phyloP scores from a whole-genome alignment of 2,888 invertebrate genomes.

The Hypomecis atomaria region DNA sequence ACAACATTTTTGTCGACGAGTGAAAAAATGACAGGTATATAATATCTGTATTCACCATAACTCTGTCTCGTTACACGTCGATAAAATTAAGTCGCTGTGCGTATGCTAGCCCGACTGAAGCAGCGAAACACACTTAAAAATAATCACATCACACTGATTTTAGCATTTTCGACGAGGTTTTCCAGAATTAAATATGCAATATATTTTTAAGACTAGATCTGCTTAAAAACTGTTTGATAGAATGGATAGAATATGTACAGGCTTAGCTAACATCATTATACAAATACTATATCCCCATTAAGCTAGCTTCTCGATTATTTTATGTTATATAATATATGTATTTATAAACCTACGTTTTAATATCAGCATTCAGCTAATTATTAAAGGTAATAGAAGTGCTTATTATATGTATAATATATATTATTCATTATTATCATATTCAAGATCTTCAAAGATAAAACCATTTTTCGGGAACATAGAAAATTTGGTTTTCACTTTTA shows the following conservation, averaged over 20 bases:
- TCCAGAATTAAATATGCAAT: no score
- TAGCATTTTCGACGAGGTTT: no score
- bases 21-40: no score
- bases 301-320: conserved; percentile 56
- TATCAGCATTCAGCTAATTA: conserved; percentile 50
- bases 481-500: conserved; percentile 2
- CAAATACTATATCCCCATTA: conserved; percentile 31
- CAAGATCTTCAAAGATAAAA: conserved; percentile 2
- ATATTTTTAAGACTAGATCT: no score
- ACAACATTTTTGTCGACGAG: no score
- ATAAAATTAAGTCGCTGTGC: no score
- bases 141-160: no score
- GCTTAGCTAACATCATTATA: conserved; percentile 14
- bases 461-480: conserved; percentile 4
- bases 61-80: no score
- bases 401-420: conserved; percentile 27
- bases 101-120: no score
- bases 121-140: no score
- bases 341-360: conserved; percentile 31
- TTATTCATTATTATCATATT: conserved; percentile 23
- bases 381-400: conserved; percentile 53
- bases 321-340: conserved; percentile 1
- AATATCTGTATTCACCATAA: no score
- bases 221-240: no score
- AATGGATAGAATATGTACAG: not conserved